Percentiles rank a stretch among this genome's conserved stretches.
Conservation (phyloP, 1,140 invertebrate genomes). For the Eumaeus atala region DNA sequence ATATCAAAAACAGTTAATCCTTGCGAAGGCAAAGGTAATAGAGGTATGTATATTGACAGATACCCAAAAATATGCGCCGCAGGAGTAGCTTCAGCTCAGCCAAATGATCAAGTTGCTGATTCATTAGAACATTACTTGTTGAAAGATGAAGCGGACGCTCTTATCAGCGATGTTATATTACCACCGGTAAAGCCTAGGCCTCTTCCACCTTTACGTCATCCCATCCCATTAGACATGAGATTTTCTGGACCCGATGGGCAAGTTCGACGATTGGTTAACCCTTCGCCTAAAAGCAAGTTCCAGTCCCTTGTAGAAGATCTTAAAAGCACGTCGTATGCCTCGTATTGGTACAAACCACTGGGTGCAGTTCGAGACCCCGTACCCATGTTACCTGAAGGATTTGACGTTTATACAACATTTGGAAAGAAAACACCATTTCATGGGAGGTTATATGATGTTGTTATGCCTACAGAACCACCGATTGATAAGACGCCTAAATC, state of each 20-base stretch:
- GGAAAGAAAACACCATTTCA: constrained; percentile 51
- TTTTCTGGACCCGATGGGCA: constrained; percentile 41
- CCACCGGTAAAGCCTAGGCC: constrained; percentile 39
- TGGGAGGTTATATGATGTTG: constrained; percentile 48
- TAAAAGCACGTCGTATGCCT: constrained; percentile 67
- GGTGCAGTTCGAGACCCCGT: constrained; percentile 59
- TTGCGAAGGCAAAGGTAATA: constrained; percentile 56
- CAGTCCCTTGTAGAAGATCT: constrained; percentile 69
- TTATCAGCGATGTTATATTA: constrained; percentile 64
- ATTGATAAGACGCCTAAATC: constrained; percentile 49
- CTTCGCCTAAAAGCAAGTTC: constrained; percentile 66
- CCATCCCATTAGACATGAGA: constrained; percentile 40
- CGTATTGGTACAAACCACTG: constrained; percentile 70
- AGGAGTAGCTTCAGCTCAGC: constrained; percentile 53
- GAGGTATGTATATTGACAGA: constrained; percentile 50
- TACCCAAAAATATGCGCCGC: constrained; percentile 54
- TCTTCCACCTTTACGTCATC: constrained; percentile 47
- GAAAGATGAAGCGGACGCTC: constrained; percentile 66
- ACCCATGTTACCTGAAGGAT: constrained; percentile 68
- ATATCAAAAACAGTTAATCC: no score
- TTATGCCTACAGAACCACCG: constrained; percentile 51
- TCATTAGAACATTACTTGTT: constrained; percentile 59
- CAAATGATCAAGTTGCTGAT: constrained; percentile 44
- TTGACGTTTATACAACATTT: constrained; percentile 60
- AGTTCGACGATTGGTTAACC: constrained; percentile 48